Evolutionary conservation across 2,888 invertebrate species (phyloP).

Genomic region (Allacma fusca): DNA sequence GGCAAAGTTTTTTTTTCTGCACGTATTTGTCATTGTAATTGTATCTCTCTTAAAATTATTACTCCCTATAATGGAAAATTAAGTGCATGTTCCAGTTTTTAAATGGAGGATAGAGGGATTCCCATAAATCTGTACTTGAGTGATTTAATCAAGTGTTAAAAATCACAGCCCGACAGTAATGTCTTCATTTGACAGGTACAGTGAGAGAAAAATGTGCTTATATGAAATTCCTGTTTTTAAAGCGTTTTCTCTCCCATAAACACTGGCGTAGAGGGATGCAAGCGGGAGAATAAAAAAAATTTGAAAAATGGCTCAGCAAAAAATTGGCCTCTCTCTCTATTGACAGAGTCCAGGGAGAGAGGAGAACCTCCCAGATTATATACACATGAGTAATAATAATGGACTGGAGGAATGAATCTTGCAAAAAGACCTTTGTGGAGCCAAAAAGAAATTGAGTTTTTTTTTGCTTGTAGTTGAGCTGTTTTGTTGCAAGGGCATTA

Average conservation of each 20-base stretch:
- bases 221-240: not conserved
- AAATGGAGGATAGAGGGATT: no score
- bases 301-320: not conserved
- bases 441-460: conserved; percentile 40
- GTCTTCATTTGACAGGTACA: no score
- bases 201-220: not conserved
- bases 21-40: no score
- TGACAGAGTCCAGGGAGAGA: not conserved
- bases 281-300: not conserved
- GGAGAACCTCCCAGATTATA: not conserved
- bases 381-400: conserved; percentile 7
- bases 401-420: conserved; percentile 29
- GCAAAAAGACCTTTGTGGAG: conserved; percentile 35
- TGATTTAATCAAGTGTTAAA: no score
- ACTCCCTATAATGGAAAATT: no score
- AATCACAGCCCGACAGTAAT: no score
- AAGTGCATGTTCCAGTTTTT: no score
- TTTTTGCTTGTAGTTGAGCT: conserved; percentile 19
- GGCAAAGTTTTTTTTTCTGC: no score
- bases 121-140: no score
- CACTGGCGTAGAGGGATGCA: not conserved
- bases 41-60: no score
- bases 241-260: not conserved
- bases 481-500: conserved; percentile 10
- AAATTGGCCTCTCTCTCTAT: not conserved